Evolutionary conservation across 2,888 invertebrate genomes (phyloP).

Genomic region (Hyalella azteca): DNA sequence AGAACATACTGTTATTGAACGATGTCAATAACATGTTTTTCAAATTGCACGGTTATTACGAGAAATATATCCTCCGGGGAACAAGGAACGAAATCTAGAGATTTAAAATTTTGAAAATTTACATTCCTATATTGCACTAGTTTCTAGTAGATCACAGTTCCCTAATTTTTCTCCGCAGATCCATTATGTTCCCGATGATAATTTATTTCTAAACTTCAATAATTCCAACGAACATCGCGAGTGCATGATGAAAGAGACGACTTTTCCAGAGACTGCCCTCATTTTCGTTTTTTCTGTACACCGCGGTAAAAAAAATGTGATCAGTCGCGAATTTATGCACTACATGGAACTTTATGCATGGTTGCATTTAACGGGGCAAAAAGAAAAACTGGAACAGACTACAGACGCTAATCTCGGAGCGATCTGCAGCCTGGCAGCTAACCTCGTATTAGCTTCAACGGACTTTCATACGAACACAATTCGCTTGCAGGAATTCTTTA

Average conservation of each 20-base stretch:
- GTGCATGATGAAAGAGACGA: conserved; percentile 7
- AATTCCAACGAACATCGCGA: too few relatives aligned
- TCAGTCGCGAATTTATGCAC: background rate
- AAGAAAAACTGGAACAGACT: conserved; percentile 8
- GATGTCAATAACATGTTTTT: too few relatives aligned
- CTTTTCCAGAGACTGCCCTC: background rate
- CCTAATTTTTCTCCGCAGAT: too few relatives aligned
- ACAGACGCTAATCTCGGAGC: background rate
- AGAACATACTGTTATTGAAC: too few relatives aligned
- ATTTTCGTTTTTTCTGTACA: background rate
- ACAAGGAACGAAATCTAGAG: too few relatives aligned
- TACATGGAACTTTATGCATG: conserved; percentile 22
- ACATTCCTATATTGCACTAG: too few relatives aligned
- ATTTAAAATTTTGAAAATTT: too few relatives aligned
- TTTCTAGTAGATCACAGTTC: too few relatives aligned
- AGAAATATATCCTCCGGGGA: too few relatives aligned
- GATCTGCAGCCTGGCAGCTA: conserved; percentile 12
- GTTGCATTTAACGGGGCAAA: conserved; percentile 2
- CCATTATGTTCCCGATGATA: too few relatives aligned
- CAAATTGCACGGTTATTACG: too few relatives aligned
- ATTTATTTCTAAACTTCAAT: too few relatives aligned
- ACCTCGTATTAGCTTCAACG: conserved; percentile 8
- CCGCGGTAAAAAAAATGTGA: background rate
- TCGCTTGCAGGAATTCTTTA: conserved; percentile 5
- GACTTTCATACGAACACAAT: conserved; percentile 17